phyloP scores from a whole-genome alignment of 2,888 invertebrate species.

The Epinotia nisella region DNA sequence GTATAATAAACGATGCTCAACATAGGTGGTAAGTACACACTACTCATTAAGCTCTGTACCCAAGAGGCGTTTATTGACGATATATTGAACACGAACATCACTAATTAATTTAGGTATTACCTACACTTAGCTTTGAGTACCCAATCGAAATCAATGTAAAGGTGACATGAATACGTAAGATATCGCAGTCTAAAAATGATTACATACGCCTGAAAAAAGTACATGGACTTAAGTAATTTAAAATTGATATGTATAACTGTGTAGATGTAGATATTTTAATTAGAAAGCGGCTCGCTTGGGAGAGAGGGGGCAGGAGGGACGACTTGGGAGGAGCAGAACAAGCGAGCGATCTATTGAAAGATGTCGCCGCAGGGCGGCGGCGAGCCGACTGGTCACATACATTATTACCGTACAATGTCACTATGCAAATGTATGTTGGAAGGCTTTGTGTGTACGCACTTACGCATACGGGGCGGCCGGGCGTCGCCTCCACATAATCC shows the following conservation, averaged over 20 bases:
- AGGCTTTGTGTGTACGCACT: slow-evolving; percentile 83
- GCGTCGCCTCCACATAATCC: slow-evolving; percentile 78
- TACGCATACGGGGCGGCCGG: slow-evolving; percentile 79
- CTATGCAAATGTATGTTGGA: slow-evolving; percentile 84
- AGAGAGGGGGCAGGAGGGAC: slow-evolving; percentile 47
- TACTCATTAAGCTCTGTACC: too few species aligned
- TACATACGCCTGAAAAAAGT: slow-evolving; percentile 33
- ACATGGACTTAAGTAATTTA: slow-evolving; percentile 49
- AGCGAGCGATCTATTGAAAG: slow-evolving; percentile 76
- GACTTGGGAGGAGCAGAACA: slow-evolving; percentile 54
- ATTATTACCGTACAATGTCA: slow-evolving; percentile 84
- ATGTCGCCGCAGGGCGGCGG: slow-evolving; percentile 71
- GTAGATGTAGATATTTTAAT: slow-evolving; percentile 61
- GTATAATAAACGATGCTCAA: too few species aligned
- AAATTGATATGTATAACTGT: slow-evolving; percentile 50
- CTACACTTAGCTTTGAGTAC: not conserved
- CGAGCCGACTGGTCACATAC: slow-evolving; percentile 81
- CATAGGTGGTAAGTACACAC: too few species aligned
- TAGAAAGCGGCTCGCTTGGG: slow-evolving; percentile 55
- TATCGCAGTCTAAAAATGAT: not conserved
- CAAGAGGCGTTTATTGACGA: too few species aligned
- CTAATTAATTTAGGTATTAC: too few species aligned
- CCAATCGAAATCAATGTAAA: not conserved
- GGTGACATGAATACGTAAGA: not conserved
- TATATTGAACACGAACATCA: too few species aligned